Evolutionary conservation across 2,797 vertebrate genomes (phyloP).

Genomic region (Pteronotus mesoamericanus): DNA sequence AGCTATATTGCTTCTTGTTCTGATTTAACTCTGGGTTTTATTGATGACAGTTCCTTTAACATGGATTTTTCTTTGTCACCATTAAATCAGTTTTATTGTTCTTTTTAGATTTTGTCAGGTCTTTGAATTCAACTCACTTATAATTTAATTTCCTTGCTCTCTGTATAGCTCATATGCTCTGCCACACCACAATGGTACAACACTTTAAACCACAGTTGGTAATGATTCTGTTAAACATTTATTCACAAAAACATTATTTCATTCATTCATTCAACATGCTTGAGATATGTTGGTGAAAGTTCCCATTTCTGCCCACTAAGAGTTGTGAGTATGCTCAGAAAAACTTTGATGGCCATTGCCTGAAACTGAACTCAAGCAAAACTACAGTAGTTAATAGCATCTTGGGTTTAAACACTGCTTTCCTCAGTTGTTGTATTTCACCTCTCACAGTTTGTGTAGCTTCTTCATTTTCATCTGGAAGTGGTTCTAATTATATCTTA

Average conservation of each 20-base stretch:
- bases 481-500: background rate
- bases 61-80: background rate
- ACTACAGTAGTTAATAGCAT: background rate
- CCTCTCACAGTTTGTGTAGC: background rate
- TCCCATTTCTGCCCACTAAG: background rate
- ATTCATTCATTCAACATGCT: background rate
- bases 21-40: background rate
- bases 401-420: background rate
- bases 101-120: background rate
- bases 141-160: background rate
- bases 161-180: background rate
- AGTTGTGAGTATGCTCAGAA: background rate
- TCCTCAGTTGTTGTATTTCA: background rate
- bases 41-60: background rate
- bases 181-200: background rate
- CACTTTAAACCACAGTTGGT: background rate
- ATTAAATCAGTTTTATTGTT: background rate
- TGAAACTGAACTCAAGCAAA: background rate
- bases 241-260: background rate
- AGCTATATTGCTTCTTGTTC: background rate
- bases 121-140: background rate
- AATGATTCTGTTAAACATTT: background rate
- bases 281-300: background rate
- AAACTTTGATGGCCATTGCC: background rate
- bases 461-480: background rate